These are phyloP conservation scores for Caenorhabditis angaria DNA, from an alignment of 2,888 invertebrate species.

Conservation along the genomic window DNA sequence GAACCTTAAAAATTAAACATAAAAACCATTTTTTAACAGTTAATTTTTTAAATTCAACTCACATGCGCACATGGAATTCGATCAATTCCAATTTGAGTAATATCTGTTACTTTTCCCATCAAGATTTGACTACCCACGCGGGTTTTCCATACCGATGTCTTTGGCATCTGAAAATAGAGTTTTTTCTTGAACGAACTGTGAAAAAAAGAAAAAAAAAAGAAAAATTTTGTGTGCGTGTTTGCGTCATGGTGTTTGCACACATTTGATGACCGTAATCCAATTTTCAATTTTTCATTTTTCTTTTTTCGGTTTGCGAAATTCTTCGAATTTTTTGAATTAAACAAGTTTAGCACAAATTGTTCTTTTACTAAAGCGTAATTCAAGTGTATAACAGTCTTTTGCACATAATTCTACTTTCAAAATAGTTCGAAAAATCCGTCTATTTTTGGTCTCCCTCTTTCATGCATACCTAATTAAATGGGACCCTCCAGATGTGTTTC, in stretches of 20 bases:
- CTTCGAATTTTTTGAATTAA: slow-evolving; percentile 23
- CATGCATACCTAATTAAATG: slow-evolving; percentile 1
- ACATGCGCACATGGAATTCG: slow-evolving; percentile 64
- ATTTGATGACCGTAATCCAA: slow-evolving; percentile 7
- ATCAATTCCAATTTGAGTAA: slow-evolving; percentile 64
- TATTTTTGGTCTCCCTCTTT: background rate
- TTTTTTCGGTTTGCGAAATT: slow-evolving; percentile 19
- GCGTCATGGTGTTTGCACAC: slow-evolving; percentile 24
- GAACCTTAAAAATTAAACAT: slow-evolving; percentile 47
- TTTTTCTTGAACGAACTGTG: too few species aligned
- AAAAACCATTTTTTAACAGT: background rate
- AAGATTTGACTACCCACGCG: slow-evolving; percentile 59
- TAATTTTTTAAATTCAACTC: background rate
- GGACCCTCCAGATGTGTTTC: background rate
- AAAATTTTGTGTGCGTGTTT: slow-evolving; percentile 12
- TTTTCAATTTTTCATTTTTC: slow-evolving; percentile 14
- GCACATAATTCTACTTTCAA: background rate
- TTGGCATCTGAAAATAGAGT: slow-evolving; percentile 39
- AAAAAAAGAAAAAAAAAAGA: slow-evolving; percentile 11
- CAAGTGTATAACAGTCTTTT: background rate
- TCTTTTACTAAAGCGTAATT: background rate
- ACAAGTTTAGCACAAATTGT: background rate
- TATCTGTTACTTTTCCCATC: slow-evolving; percentile 62
- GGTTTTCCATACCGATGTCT: slow-evolving; percentile 51
- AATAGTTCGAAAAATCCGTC: background rate